These are phyloP conservation scores for Heteronetta atricapilla DNA, from an alignment of 2,113 vertebrate species.

Conservation along the genomic window DNA sequence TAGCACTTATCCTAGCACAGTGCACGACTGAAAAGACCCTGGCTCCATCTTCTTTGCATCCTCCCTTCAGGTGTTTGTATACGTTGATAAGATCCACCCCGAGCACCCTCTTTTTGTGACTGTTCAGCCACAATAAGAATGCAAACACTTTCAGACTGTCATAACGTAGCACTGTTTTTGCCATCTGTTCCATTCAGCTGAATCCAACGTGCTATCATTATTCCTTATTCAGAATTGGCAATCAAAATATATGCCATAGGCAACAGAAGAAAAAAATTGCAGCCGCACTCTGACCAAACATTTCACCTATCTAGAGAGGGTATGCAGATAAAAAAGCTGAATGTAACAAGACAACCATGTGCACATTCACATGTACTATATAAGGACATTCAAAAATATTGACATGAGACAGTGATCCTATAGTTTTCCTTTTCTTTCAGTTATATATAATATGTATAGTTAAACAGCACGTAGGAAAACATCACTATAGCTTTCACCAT, in stretches of 20 bases:
- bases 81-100: not conserved
- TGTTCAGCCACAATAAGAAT: not conserved
- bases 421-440: slow-evolving; percentile 63
- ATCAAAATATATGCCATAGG: not conserved
- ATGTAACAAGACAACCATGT: slow-evolving; percentile 16
- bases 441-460: slow-evolving; percentile 46
- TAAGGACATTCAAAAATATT: slow-evolving; percentile 69
- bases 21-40: not conserved
- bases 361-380: slow-evolving; percentile 39
- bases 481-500: slow-evolving; percentile 69
- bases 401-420: slow-evolving; percentile 49
- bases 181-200: slow-evolving; percentile 3
- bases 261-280: not conserved
- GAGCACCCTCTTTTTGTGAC: not conserved
- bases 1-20: not conserved
- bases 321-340: not conserved
- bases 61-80: not conserved
- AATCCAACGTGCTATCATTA: not conserved
- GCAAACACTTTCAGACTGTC: not conserved
- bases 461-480: slow-evolving; percentile 75
- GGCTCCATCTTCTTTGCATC: not conserved
- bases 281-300: not conserved
- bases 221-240: not conserved
- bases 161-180: not conserved
- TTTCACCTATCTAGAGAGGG: not conserved